A percentile compares a stretch with the other conserved stretches of the same genome.
phyloP scores from a whole-genome alignment of 2,888 invertebrate species.

The Alloplasta piceator region DNA sequence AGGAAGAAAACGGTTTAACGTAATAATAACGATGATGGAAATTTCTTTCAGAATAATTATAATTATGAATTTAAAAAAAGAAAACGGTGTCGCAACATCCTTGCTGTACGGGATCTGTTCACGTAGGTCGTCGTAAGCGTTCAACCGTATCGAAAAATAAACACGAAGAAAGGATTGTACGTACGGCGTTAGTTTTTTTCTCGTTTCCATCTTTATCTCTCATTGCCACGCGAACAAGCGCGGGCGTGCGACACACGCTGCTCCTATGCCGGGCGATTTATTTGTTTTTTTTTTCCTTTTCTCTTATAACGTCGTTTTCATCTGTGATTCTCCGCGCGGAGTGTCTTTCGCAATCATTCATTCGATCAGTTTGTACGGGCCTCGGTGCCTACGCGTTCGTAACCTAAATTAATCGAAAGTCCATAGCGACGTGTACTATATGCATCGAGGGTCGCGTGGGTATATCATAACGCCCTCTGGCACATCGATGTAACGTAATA shows the following conservation, averaged over 20 bases:
- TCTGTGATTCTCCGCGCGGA: background rate
- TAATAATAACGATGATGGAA: background rate
- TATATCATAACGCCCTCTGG: background rate
- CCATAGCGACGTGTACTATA: conserved; percentile 26
- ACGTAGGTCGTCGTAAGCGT: conserved; percentile 55
- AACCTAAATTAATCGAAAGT: conserved; percentile 60
- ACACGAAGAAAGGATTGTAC: conserved; percentile 22
- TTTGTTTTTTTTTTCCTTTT: background rate
- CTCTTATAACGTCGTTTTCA: background rate
- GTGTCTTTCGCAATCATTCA: conserved; percentile 16
- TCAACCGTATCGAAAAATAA: conserved; percentile 50
- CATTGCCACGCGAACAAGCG: conserved; percentile 46
- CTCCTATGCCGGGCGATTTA: conserved; percentile 16
- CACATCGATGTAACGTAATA: no score
- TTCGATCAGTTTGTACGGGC: conserved; percentile 6
- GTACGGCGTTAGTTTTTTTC: conserved; percentile 38
- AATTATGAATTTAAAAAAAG: background rate
- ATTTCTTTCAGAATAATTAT: background rate
- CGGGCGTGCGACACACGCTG: conserved; percentile 22
- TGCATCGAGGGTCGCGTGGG: conserved; percentile 47
- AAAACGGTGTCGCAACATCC: conserved; percentile 34
- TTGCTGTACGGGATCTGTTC: conserved; percentile 17
- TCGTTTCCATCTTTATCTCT: conserved; percentile 30
- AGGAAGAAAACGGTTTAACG: no score
- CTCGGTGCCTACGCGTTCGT: conserved; percentile 53